Evolutionary conservation across 1,140 invertebrate species (phyloP).

Genomic region (Carposina sasakii): DNA sequence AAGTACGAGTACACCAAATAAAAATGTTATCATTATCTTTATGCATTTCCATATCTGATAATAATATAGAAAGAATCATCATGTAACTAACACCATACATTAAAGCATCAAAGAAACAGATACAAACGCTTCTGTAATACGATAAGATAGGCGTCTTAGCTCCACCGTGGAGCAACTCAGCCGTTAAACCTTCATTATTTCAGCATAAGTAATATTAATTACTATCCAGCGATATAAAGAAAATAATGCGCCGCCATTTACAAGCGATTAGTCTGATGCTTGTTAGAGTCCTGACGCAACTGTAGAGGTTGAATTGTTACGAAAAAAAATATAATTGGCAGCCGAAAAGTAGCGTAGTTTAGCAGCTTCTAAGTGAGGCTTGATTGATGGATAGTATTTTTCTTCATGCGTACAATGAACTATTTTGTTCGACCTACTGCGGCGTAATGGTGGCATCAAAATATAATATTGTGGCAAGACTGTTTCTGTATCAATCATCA

Average conservation of each 20-base stretch:
- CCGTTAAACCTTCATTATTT: slow-evolving; percentile 52
- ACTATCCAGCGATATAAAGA: slow-evolving; percentile 45
- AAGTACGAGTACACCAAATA: too few species aligned
- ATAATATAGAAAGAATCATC: too few species aligned
- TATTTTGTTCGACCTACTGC: background rate
- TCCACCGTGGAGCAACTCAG: slow-evolving; percentile 36
- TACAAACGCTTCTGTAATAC: too few species aligned
- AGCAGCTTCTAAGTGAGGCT: slow-evolving; percentile 10
- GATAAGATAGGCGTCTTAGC: slow-evolving; percentile 23
- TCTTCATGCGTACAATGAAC: slow-evolving; percentile 9
- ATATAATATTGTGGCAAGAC: too few species aligned
- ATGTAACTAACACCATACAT: too few species aligned
- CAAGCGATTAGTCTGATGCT: slow-evolving; percentile 35
- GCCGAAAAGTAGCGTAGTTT: slow-evolving; percentile 30
- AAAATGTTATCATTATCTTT: too few species aligned
- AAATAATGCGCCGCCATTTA: slow-evolving; percentile 39
- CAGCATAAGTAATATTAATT: slow-evolving; percentile 62
- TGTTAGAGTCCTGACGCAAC: slow-evolving; percentile 43
- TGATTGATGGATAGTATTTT: slow-evolving; percentile 28
- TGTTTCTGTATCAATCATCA: slow-evolving; percentile 6
- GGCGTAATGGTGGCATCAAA: background rate
- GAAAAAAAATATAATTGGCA: slow-evolving; percentile 46
- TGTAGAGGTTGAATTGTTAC: slow-evolving; percentile 25
- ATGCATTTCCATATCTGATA: too few species aligned
- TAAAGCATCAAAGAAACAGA: too few species aligned